Evolutionary conservation across 2,113 vertebrate species (phyloP).

Genomic region (Terrapene triunguis): DNA sequence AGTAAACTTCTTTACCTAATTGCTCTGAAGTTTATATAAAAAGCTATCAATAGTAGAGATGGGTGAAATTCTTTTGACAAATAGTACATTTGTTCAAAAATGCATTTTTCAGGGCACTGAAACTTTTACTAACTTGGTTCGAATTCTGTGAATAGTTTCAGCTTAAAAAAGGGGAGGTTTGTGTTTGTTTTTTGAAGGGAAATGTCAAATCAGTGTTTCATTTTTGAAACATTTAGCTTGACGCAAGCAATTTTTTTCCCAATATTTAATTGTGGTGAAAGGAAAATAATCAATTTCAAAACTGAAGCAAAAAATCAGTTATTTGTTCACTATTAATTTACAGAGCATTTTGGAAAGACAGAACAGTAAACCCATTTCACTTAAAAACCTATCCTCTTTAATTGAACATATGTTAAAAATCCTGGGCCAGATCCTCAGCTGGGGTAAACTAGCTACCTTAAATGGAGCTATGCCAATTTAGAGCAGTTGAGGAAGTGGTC

Average conservation of each 20-base stretch:
- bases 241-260: not conserved
- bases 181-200: not conserved
- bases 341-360: not conserved
- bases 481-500: not conserved
- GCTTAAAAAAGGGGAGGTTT: not conserved
- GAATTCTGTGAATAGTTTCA: not conserved
- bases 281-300: not conserved
- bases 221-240: not conserved
- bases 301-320: not conserved
- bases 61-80: not conserved
- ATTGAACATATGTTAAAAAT: not conserved
- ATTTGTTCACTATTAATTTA: not conserved
- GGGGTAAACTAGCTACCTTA: not conserved
- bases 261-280: not conserved
- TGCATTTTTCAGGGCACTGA: not conserved
- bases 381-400: not conserved
- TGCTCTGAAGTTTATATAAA: not conserved
- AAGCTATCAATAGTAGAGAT: not conserved
- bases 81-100: not conserved
- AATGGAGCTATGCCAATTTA: not conserved
- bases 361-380: not conserved
- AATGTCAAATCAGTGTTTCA: not conserved
- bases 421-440: not conserved
- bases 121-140: not conserved
- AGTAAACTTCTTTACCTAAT: not conserved